phyloP scores from a whole-genome alignment of 1,140 invertebrate genomes.

The Drosophila prosaltans region DNA sequence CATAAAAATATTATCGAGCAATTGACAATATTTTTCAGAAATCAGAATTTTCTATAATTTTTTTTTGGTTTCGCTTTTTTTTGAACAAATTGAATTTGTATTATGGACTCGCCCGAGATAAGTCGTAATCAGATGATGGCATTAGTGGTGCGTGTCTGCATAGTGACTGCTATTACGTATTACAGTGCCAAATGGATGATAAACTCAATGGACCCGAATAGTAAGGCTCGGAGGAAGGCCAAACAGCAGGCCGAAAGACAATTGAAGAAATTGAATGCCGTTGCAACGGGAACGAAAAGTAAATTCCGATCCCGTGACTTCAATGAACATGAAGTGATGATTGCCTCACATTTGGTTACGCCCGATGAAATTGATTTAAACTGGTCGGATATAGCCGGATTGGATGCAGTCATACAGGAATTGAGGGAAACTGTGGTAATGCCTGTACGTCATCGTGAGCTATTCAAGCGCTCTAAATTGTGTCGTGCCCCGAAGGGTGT shows the following conservation, averaged over 20 bases:
- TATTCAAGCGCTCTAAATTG: constrained; percentile 92
- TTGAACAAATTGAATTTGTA: constrained; percentile 22
- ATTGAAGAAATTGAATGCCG: constrained; percentile 84
- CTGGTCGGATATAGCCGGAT: constrained; percentile 96
- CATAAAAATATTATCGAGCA: constrained; percentile 3
- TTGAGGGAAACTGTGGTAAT: constrained; percentile 96
- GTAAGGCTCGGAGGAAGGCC: constrained; percentile 90
- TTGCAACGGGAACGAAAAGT: constrained; percentile 39
- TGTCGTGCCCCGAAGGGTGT: constrained; percentile 97
- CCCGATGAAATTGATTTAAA: constrained; percentile 92
- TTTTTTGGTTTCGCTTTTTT: neutral
- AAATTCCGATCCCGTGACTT: constrained; percentile 86
- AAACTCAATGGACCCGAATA: constrained; percentile 90
- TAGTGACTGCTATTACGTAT: constrained; percentile 93
- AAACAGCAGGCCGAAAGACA: constrained; percentile 87
- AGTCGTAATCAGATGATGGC: constrained; percentile 86
- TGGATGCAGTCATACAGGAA: constrained; percentile 93
- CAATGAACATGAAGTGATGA: constrained; percentile 96
- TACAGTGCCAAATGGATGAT: constrained; percentile 94
- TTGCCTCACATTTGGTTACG: constrained; percentile 96
- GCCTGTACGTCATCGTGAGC: constrained; percentile 92
- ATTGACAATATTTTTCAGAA: neutral
- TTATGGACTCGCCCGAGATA: constrained; percentile 43
- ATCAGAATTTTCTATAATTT: neutral
- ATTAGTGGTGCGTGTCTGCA: constrained; percentile 88